phyloP scores from a whole-genome alignment of 2,888 invertebrate genomes.

The Dolichomitus sp. region DNA sequence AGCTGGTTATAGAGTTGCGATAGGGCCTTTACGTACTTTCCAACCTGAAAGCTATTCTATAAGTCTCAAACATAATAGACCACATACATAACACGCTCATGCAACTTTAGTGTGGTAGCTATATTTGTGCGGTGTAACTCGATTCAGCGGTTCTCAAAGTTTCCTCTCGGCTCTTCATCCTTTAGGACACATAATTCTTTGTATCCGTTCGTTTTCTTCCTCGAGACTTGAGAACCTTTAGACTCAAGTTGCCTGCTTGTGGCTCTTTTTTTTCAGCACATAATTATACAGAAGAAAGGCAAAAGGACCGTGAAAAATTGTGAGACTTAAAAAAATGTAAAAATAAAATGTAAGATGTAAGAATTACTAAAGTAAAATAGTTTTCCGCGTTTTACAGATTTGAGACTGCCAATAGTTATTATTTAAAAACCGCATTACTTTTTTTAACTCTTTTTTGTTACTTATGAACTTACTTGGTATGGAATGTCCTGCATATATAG shows the following conservation, averaged over 20 bases:
- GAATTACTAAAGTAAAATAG: background rate
- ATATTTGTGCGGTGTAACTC: constrained; percentile 75
- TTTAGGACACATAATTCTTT: background rate
- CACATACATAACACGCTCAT: constrained; percentile 71
- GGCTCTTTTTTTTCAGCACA: constrained; percentile 21
- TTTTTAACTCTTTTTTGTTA: no score
- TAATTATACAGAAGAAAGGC: constrained; percentile 29
- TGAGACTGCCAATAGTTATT: no score
- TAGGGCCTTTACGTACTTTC: constrained; percentile 73
- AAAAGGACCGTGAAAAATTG: constrained; percentile 5
- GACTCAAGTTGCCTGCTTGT: background rate
- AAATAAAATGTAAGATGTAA: no score
- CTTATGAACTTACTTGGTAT: no score
- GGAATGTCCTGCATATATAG: no score
- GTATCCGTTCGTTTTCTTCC: background rate
- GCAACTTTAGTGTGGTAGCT: constrained; percentile 74
- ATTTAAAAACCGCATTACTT: no score
- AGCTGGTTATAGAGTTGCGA: constrained; percentile 68
- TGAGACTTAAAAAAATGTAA: background rate
- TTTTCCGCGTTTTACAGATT: no score
- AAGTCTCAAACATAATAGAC: constrained; percentile 79
- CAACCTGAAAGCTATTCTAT: constrained; percentile 76
- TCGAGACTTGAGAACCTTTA: constrained; percentile 27
- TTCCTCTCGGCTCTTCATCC: background rate
- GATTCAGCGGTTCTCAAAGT: constrained; percentile 73